A percentile compares a stretch with the other conserved stretches of the same genome.
phyloP scores from a whole-genome alignment of 2,797 vertebrate genomes.

The Sebastes jordani region DNA sequence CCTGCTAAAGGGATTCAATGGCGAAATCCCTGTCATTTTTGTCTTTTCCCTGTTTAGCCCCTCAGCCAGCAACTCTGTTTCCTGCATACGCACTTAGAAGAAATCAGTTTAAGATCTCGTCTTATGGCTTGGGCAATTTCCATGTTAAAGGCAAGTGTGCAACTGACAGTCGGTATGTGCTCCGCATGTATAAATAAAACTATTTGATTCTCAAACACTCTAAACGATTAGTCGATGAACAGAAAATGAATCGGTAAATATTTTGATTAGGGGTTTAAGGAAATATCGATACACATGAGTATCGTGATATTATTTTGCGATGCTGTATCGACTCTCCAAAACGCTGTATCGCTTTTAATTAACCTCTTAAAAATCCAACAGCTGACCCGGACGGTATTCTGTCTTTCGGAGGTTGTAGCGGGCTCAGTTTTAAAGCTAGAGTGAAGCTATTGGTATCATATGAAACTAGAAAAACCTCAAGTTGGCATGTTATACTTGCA shows the following conservation, averaged over 20 bases:
- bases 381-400: too few species aligned
- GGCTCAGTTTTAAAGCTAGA: too few species aligned
- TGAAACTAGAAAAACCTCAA: too few species aligned
- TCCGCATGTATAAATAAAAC: constrained; percentile 30
- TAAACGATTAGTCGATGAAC: neutral
- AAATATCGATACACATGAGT: too few species aligned
- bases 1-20: constrained; percentile 85
- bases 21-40: constrained; percentile 85
- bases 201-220: neutral
- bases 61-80: constrained; percentile 58
- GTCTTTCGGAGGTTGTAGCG: too few species aligned
- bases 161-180: constrained; percentile 36
- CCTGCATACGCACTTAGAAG: constrained; percentile 73
- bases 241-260: neutral
- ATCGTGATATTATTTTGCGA: too few species aligned
- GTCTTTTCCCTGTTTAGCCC: constrained; percentile 75
- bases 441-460: too few species aligned
- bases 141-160: constrained; percentile 33
- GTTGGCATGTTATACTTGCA: too few species aligned
- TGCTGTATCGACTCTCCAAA: too few species aligned
- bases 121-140: constrained; percentile 45
- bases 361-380: too few species aligned
- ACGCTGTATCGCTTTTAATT: too few species aligned
- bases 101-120: constrained; percentile 56
- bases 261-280: neutral